Evolutionary conservation across 2,888 invertebrate species (phyloP).

Genomic region (Emesis furor): DNA sequence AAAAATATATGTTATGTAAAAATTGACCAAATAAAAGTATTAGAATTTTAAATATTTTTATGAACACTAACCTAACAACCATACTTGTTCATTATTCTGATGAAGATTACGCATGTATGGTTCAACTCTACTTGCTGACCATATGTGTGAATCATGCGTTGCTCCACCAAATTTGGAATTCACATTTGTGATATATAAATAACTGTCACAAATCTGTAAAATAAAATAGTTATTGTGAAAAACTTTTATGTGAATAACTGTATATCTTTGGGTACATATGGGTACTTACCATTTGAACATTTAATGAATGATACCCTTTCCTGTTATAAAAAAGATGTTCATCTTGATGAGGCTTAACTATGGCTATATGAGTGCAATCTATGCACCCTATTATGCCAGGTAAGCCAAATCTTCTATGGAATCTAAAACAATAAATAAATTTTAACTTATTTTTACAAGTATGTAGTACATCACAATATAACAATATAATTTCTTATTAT

Average conservation of each 20-base stretch:
- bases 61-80: not conserved
- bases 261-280: not conserved
- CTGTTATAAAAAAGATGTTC: constrained; percentile 67
- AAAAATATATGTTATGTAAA: no score
- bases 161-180: constrained; percentile 65
- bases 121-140: constrained; percentile 19
- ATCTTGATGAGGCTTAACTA: constrained; percentile 55
- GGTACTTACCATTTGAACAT: constrained; percentile 66
- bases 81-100: not conserved
- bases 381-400: constrained; percentile 63
- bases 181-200: constrained; percentile 51
- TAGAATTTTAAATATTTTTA: no score
- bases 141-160: constrained; percentile 53
- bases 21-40: no score
- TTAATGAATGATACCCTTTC: constrained; percentile 67
- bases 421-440: not conserved
- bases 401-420: not conserved
- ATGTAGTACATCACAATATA: not conserved
- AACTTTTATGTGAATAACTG: no score
- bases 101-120: not conserved
- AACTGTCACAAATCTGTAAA: constrained; percentile 43
- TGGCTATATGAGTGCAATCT: constrained; percentile 67
- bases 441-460: not conserved
- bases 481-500: not conserved
- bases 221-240: not conserved